Evolutionary conservation across 2,888 invertebrate species (phyloP), one percentile per base, ranked within the genome.

Genomic region (Coleophora deauratella): DNA sequence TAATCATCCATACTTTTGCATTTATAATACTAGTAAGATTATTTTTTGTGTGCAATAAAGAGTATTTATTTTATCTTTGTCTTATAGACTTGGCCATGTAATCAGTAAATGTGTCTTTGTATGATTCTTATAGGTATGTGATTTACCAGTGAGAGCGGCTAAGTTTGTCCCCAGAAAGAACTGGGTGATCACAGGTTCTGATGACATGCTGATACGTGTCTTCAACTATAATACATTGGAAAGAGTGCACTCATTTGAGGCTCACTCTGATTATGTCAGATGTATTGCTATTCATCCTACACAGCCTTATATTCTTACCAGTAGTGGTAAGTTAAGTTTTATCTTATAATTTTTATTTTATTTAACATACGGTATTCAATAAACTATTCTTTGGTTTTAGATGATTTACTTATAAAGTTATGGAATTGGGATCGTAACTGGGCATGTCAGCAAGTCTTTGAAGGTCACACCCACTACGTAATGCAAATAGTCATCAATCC

Each of bases 391-490:
- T 31, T 14, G 9, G 4, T 9, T 82, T 43, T 73, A 96, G 99
- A 99, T 88, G 99, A 99, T 67, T 95, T 99, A 93, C 85, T 97
- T 41, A 97, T 99, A 49, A 99, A 99, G 75, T 77, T 99, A 44
- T 99, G 99, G 99, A 99, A 99, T 75, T 99, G 99, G 99, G 99
- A 99, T 41, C 98, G 98, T 70, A 91, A 95, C 62, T 99, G 99
- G 99, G 90, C 94, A 0, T 97, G 98, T 61, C 98, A 99, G 68
- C 98, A 99, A 72, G 95, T 98, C 10, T 99, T 99, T 70, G 99
- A 99, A 69, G 99, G 99, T 0, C 99, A 99, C 84, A 96, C 97
- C 0, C 99, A 99, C 77, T 99, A 99, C 67, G 98, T 99, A 1
- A 99, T 99, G 99, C 99, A 99, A 79, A 94, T 99, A 57, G 98